These are phyloP conservation scores for Acrossocheilus wenchowensis DNA, from an alignment of 2,797 vertebrate species.

Conservation along the genomic window DNA sequence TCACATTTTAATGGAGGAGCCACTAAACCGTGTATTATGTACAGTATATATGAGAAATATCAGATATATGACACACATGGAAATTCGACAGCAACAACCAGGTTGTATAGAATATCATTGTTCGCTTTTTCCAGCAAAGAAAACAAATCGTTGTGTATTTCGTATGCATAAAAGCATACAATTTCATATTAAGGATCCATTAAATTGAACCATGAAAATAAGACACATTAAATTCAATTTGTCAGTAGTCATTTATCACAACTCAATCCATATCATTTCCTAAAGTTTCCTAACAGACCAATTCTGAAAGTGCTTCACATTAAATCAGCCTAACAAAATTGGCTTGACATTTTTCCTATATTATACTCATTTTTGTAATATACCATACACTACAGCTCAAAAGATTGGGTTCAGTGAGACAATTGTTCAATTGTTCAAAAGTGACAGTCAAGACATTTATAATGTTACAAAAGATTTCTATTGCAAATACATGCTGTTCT, in stretches of 20 bases:
- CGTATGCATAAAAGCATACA: neutral
- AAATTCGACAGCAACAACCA: neutral
- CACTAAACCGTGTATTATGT: slow-evolving; percentile 50
- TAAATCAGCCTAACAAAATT: neutral
- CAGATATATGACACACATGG: neutral
- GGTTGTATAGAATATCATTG: neutral
- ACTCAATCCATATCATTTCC: neutral
- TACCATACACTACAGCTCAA: neutral
- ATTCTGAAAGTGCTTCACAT: neutral
- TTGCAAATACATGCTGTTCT: too few species aligned
- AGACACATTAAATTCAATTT: neutral
- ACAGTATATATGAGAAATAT: neutral
- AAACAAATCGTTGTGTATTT: neutral
- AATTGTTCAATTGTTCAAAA: too few species aligned
- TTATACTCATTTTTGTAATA: neutral
- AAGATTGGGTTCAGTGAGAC: neutral
- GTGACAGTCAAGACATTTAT: neutral
- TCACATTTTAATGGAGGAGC: slow-evolving; percentile 43
- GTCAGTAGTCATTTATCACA: neutral
- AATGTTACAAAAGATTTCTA: neutral
- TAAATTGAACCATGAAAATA: neutral
- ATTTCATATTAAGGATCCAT: neutral
- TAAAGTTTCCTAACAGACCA: neutral
- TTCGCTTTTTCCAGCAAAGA: neutral
- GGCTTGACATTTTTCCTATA: neutral